Evolutionary conservation across 2,113 vertebrate genomes (phyloP).

Genomic region (Hypocryptadius cinnamomeus): DNA sequence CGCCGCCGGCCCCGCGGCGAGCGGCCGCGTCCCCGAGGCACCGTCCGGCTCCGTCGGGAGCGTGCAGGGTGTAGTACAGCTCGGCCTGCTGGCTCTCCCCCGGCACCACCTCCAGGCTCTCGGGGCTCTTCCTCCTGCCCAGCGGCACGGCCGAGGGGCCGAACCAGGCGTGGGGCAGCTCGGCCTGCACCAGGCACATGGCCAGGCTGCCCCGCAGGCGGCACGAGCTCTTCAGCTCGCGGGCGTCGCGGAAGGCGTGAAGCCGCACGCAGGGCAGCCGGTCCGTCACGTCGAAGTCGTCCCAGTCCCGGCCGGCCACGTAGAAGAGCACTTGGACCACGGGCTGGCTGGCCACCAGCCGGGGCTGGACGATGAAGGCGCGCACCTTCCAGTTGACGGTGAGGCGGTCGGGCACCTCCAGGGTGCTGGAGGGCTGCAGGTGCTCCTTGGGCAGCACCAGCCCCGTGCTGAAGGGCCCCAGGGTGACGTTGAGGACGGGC

Average conservation of each 20-base stretch:
- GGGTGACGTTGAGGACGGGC: constrained; percentile 87
- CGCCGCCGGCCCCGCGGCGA: constrained; percentile 34
- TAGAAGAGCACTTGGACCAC: constrained; percentile 94
- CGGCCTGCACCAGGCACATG: constrained; percentile 87
- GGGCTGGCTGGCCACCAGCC: constrained; percentile 85
- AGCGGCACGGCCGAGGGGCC: constrained; percentile 75
- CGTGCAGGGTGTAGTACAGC: constrained; percentile 91
- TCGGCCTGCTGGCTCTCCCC: constrained; percentile 85
- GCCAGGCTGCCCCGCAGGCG: constrained; percentile 86
- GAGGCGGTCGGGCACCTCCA: constrained; percentile 87
- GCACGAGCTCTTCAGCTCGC: constrained; percentile 89
- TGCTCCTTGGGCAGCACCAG: constrained; percentile 88
- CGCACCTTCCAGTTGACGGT: constrained; percentile 97
- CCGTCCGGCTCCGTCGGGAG: constrained; percentile 75
- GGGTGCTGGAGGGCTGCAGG: constrained; percentile 88
- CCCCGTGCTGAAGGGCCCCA: constrained; percentile 88
- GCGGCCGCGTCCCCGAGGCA: constrained; percentile 67
- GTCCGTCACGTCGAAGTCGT: constrained; percentile 86
- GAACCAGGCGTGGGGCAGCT: constrained; percentile 90
- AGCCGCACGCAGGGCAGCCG: constrained; percentile 88
- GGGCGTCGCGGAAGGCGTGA: constrained; percentile 87
- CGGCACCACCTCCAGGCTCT: constrained; percentile 61
- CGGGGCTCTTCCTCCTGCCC: constrained; percentile 76
- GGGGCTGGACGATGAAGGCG: constrained; percentile 90
- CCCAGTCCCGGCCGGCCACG: constrained; percentile 93